Evolutionary conservation across 2,797 vertebrate genomes (phyloP).

Genomic region (Odontamblyopus rebecca): DNA sequence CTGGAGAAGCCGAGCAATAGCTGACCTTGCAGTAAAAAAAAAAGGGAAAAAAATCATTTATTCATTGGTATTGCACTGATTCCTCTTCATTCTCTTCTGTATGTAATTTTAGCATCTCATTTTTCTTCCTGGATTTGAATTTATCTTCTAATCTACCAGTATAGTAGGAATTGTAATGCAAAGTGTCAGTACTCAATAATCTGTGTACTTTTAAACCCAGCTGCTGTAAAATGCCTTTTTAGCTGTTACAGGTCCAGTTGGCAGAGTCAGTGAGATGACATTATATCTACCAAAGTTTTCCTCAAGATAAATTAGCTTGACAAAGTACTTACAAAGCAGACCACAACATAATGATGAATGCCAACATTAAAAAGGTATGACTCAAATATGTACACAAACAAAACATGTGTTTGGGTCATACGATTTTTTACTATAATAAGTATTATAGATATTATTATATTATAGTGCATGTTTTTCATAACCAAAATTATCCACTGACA

Average conservation of each 20-base stretch:
- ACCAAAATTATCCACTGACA: neutral
- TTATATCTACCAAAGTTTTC: constrained; percentile 56
- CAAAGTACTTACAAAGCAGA: constrained; percentile 59
- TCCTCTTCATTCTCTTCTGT: constrained; percentile 20
- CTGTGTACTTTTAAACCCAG: constrained; percentile 58
- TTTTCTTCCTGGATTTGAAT: constrained; percentile 54
- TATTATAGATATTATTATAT: neutral
- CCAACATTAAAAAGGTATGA: constrained; percentile 52
- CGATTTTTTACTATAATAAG: neutral
- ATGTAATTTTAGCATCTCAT: constrained; percentile 51
- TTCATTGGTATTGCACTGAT: constrained; percentile 66
- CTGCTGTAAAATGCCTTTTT: constrained; percentile 62
- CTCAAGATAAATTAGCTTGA: constrained; percentile 64
- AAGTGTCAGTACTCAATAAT: constrained; percentile 23
- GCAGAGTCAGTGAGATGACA: constrained; percentile 65
- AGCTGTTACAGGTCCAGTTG: constrained; percentile 64
- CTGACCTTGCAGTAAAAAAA: constrained; percentile 67
- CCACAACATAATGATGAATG: constrained; percentile 51
- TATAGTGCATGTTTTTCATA: neutral
- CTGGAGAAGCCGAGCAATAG: constrained; percentile 59
- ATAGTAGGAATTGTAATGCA: constrained; percentile 13
- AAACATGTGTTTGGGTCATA: constrained; percentile 24
- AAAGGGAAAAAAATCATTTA: constrained; percentile 58
- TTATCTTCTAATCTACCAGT: constrained; percentile 52
- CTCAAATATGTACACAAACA: constrained; percentile 43